Evolutionary conservation across 2,888 invertebrate genomes (phyloP).

Genomic region (Molanna angustata): DNA sequence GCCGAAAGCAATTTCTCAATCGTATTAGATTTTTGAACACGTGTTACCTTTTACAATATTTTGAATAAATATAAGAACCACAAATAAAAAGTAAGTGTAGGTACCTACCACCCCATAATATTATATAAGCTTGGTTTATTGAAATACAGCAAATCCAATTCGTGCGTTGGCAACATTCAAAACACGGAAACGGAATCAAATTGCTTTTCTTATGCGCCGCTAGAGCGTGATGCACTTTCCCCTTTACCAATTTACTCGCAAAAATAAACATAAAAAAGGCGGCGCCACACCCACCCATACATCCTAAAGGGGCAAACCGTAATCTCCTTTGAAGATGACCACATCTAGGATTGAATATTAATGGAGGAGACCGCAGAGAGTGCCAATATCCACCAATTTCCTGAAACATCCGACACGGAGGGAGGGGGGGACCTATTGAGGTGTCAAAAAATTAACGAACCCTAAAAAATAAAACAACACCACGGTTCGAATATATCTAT

Average conservation of each 20-base stretch:
- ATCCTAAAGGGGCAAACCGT: slow-evolving; percentile 11
- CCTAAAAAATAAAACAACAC: too few species aligned
- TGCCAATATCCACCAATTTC: slow-evolving; percentile 22
- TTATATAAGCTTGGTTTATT: too few species aligned
- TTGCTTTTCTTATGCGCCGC: slow-evolving; percentile 14
- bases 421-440: not conserved
- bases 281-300: too few species aligned
- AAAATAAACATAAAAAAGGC: too few species aligned
- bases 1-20: too few species aligned
- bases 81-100: too few species aligned
- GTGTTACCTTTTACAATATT: too few species aligned
- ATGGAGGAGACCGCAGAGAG: slow-evolving; percentile 24
- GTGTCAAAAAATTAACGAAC: too few species aligned
- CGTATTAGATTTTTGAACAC: too few species aligned
- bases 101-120: too few species aligned
- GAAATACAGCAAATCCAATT: not conserved
- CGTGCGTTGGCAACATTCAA: slow-evolving; percentile 1
- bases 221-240: slow-evolving; percentile 12
- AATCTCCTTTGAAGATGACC: slow-evolving; percentile 19
- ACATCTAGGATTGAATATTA: slow-evolving; percentile 21
- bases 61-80: too few species aligned
- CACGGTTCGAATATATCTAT: too few species aligned
- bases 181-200: slow-evolving; percentile 10
- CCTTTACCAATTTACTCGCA: slow-evolving; percentile 12
- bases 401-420: not conserved